Evolutionary conservation across 2,797 vertebrate genomes (phyloP), one percentile per base, ranked within the genome.

Genomic region (Eidolon dupreanum): DNA sequence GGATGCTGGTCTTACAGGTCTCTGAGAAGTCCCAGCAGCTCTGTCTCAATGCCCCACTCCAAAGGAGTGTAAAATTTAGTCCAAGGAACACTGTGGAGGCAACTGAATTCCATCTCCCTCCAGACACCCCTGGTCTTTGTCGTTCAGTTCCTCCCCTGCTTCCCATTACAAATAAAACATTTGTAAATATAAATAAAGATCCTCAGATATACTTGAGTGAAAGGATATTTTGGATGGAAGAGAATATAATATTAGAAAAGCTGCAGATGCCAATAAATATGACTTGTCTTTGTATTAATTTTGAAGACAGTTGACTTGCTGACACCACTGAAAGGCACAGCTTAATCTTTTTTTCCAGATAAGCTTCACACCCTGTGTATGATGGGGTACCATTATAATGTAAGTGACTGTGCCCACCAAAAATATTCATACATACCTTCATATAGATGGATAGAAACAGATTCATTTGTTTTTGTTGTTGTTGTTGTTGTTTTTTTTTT

Each of bases 1-100:
- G 17, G 4, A 2, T 26, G 0, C 19, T 19, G 22, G 24, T 49
- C 7, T 49, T 31, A 82, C 0, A 4, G 16, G 0, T 41, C 31
- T 86, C 36, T 49, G 38, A 51, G 81, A 70, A 74, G 0, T 84
- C 46, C 41, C 6, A 7, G 4, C 2, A 63, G 7, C 24, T 55
- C 10, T 55, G 1, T 46, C 26, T 78, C 49, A 46, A 65, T 66
- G 33, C 24, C 3, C 5, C 2, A 57, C 22, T 92, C n/a, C 68
- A 74, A 65, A 82, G 19, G 6, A 2, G 1, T 43, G 20, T 41
- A 59, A 7, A 88, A 51, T 43, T 87, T 6, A 51, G 20, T n/a
- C 33, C 4, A 28, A 17, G 2, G 65, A 3, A 41, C 4, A 20
- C 38, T 43, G 1, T 15, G 5, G 28, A 31, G 0, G 5, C 6